A percentile compares a stretch with the other conserved stretches of the same genome.
Conservation (phyloP, 2,113 vertebrate genomes). For the Centropus unirufus region DNA sequence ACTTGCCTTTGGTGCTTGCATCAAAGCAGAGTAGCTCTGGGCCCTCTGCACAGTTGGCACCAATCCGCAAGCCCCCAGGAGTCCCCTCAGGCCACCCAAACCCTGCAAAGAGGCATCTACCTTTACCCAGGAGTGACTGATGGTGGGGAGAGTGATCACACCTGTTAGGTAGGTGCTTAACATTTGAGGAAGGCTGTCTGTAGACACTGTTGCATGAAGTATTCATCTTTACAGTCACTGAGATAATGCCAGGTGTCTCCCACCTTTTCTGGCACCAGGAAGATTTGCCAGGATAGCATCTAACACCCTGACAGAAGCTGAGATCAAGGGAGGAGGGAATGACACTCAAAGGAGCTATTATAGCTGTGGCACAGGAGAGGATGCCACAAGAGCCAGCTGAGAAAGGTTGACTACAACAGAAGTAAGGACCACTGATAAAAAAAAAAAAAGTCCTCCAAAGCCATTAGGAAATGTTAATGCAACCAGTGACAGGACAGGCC, state of each 20-base stretch:
- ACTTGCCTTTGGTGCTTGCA: neutral
- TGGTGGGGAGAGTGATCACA: neutral
- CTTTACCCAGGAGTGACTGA: neutral
- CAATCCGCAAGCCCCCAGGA: neutral
- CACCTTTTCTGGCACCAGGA: neutral
- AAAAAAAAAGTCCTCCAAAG: neutral
- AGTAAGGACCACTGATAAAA: neutral
- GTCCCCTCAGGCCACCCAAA: neutral
- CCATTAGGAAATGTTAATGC: neutral
- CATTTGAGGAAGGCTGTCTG: neutral
- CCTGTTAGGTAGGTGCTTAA: neutral
- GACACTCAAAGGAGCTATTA: neutral
- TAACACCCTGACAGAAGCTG: neutral
- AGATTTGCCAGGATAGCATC: neutral
- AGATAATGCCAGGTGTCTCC: neutral
- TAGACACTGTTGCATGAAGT: rapidly evolving
- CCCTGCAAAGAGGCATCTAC: neutral
- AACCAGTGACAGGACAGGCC: neutral
- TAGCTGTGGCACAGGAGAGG: neutral
- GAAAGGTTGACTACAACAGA: neutral
- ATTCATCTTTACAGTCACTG: neutral
- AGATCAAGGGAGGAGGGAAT: neutral
- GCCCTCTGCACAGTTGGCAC: neutral
- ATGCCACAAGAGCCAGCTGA: neutral
- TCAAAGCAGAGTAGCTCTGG: neutral